phyloP scores from a whole-genome alignment of 2,888 invertebrate genomes.

The Vesta saturnalis region DNA sequence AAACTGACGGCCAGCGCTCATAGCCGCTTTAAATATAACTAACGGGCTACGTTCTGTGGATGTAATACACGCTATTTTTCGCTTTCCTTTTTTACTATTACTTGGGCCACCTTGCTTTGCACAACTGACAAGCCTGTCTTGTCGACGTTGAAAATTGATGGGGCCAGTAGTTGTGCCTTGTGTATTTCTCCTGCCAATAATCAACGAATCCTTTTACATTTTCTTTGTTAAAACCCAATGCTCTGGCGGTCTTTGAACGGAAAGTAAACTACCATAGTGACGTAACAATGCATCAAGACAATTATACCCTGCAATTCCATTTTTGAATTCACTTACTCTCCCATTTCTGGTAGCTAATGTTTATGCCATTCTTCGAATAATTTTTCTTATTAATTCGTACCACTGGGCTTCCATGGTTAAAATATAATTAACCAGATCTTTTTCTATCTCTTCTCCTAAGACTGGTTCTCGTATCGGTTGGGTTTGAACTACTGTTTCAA shows the following conservation, averaged over 20 bases:
- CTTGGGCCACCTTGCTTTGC: background rate
- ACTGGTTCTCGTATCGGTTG: too few relatives aligned
- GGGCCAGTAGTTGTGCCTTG: background rate
- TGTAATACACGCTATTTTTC: too few relatives aligned
- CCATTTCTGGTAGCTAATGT: too few relatives aligned
- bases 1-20: background rate
- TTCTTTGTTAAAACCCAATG: background rate
- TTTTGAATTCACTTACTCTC: too few relatives aligned
- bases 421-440: too few relatives aligned
- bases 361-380: too few relatives aligned
- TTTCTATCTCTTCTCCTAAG: too few relatives aligned
- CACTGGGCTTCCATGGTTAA: too few relatives aligned
- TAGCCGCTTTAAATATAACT: background rate
- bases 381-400: too few relatives aligned
- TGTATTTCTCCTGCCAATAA: background rate
- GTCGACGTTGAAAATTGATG: background rate
- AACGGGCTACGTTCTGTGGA: too few relatives aligned
- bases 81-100: background rate
- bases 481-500: too few relatives aligned
- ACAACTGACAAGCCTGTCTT: background rate
- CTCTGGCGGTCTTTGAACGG: background rate
- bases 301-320: too few relatives aligned
- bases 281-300: background rate
- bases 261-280: background rate
- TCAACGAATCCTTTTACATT: background rate